phyloP scores from a whole-genome alignment of 2,797 vertebrate species.

The Erethizon dorsatum region DNA sequence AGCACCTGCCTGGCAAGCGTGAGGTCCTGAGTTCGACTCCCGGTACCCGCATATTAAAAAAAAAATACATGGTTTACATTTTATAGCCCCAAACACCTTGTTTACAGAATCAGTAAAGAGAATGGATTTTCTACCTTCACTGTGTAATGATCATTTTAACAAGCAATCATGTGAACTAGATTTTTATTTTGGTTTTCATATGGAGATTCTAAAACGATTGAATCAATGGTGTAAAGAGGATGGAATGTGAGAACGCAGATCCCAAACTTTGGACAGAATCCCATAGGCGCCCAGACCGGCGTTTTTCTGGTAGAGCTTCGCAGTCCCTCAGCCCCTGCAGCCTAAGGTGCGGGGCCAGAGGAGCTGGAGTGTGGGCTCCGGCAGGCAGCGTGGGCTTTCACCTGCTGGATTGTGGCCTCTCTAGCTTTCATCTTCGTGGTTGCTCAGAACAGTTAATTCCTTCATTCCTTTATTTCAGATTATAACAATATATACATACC shows the following conservation, averaged over 20 bases:
- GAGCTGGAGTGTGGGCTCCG: background rate
- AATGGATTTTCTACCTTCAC: background rate
- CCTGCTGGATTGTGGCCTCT: background rate
- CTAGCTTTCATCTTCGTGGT: background rate
- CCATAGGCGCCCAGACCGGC: background rate
- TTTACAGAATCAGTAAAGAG: background rate
- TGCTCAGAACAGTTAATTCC: background rate
- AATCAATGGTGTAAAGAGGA: background rate
- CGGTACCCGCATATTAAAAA: no score
- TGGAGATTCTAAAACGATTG: background rate
- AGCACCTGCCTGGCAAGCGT: no score
- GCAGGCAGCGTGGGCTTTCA: no score
- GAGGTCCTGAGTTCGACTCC: no score
- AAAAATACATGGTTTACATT: background rate
- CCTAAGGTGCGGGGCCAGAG: background rate
- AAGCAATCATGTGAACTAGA: background rate
- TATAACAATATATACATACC: background rate
- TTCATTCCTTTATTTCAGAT: slow-evolving; percentile 51
- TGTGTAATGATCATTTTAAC: background rate
- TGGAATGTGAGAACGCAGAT: background rate
- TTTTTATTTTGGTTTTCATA: slow-evolving; percentile 19
- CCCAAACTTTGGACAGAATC: background rate
- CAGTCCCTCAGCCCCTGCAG: background rate
- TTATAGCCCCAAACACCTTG: background rate
- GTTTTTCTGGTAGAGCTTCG: background rate